Evolutionary conservation across 1,140 invertebrate genomes (phyloP).

Genomic region (Phortica variegata): DNA sequence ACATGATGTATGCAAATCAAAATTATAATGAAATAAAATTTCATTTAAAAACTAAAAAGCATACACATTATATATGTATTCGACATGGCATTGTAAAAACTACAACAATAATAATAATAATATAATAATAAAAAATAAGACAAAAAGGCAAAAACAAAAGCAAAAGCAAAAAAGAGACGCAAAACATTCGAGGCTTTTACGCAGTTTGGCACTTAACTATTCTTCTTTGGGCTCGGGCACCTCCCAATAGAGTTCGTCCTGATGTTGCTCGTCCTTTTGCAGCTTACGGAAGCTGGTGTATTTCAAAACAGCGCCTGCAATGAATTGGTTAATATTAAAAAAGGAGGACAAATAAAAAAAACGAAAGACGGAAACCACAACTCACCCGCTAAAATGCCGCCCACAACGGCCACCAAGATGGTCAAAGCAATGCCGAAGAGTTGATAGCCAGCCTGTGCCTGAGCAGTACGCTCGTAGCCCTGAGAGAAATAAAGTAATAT

Average conservation of each 20-base stretch:
- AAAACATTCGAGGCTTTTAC: neutral
- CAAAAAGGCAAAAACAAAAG: neutral
- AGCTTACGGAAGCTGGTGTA: constrained; percentile 57
- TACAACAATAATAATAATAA: no score
- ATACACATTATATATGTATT: no score
- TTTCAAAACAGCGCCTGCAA: constrained; percentile 59
- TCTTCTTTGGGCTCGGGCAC: constrained; percentile 57
- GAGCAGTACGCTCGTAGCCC: constrained; percentile 66
- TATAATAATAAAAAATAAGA: constrained; percentile 10
- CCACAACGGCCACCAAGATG: constrained; percentile 68
- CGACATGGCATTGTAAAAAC: no score
- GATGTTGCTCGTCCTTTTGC: constrained; percentile 60
- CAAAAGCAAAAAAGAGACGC: neutral
- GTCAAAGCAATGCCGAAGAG: constrained; percentile 72
- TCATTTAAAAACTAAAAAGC: no score
- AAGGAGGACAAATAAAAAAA: neutral
- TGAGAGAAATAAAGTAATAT: constrained; percentile 12
- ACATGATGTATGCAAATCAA: no score
- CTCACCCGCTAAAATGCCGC: constrained; percentile 80
- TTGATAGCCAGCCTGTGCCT: constrained; percentile 78
- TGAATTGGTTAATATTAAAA: neutral
- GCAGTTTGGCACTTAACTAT: constrained; percentile 37
- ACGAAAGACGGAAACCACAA: neutral
- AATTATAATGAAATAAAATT: no score
- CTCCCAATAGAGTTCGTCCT: constrained; percentile 63